Evolutionary conservation across 2,113 vertebrate species (phyloP).

Genomic region (Seriola rivoliana): DNA sequence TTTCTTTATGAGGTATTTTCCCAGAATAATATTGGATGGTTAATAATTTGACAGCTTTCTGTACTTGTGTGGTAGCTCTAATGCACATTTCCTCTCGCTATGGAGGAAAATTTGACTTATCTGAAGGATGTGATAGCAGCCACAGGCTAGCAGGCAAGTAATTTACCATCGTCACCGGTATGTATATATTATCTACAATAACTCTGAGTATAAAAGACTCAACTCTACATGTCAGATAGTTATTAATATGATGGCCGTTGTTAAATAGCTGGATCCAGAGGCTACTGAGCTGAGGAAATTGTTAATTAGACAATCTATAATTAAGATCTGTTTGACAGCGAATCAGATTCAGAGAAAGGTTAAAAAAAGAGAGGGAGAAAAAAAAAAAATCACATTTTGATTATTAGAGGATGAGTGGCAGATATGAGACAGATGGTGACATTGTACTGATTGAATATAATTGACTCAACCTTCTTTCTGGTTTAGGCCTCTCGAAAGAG

Average conservation of each 20-base stretch:
- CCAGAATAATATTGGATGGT: neutral
- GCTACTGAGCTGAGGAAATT: constrained; percentile 71
- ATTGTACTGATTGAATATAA: constrained; percentile 52
- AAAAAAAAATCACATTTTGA: constrained; percentile 55
- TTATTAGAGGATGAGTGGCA: constrained; percentile 76
- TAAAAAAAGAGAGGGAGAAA: neutral
- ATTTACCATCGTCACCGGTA: constrained; percentile 40
- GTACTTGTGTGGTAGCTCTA: too few relatives aligned
- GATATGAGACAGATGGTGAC: constrained; percentile 76
- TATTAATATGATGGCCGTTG: constrained; percentile 47
- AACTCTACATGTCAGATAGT: constrained; percentile 38
- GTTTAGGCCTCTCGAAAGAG: constrained; percentile 25
- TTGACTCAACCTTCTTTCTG: constrained; percentile 48
- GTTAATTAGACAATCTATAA: constrained; percentile 85
- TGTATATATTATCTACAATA: constrained; percentile 36
- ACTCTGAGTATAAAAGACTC: constrained; percentile 46
- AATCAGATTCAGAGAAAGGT: constrained; percentile 67
- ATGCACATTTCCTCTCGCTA: neutral
- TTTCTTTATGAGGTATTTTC: neutral
- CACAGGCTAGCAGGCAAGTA: constrained; percentile 18
- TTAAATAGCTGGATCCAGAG: constrained; percentile 70
- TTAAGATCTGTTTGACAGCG: constrained; percentile 76
- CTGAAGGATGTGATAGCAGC: constrained; percentile 14
- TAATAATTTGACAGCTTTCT: neutral
- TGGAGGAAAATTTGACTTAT: constrained; percentile 10